Percentiles rank a stretch among this genome's conserved stretches.
Evolutionary conservation across 2,113 vertebrate species (phyloP).

Genomic region (Eudyptes chrysolophus): DNA sequence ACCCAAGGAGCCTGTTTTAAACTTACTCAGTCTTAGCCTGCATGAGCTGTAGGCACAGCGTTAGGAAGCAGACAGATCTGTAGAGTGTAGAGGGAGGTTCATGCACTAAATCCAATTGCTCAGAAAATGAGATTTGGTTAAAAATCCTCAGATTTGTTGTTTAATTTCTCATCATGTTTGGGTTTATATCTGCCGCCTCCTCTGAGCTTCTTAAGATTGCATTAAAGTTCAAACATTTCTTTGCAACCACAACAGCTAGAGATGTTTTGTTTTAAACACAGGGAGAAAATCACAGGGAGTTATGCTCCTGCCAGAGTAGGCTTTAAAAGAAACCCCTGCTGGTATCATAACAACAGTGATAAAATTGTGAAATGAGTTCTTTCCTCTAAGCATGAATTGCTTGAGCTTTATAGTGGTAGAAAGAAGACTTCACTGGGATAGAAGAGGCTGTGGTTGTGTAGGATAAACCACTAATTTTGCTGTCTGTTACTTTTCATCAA

Average conservation of each 20-base stretch:
- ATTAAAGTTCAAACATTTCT: conserved; percentile 16
- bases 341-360: conserved; percentile 47
- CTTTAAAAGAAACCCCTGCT: conserved; percentile 46
- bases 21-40: neutral
- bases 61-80: neutral
- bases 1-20: neutral
- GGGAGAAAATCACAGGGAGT: neutral
- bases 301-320: conserved; percentile 15
- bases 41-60: neutral
- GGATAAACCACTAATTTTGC: neutral
- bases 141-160: conserved; percentile 38
- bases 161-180: conserved; percentile 51
- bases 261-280: conserved; percentile 40
- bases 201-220: neutral
- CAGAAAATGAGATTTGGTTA: conserved; percentile 25
- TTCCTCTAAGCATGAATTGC: conserved; percentile 24
- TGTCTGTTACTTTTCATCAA: neutral
- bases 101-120: neutral
- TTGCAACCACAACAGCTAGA: neutral
- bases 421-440: neutral
- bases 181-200: neutral
- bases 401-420: neutral
- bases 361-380: conserved; percentile 41
- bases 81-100: neutral
- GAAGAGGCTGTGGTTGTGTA: neutral